A percentile compares a stretch with the other conserved stretches of the same genome.
Conservation (phyloP, 2,888 invertebrate species). For the Leptarthrus brevirostris region DNA sequence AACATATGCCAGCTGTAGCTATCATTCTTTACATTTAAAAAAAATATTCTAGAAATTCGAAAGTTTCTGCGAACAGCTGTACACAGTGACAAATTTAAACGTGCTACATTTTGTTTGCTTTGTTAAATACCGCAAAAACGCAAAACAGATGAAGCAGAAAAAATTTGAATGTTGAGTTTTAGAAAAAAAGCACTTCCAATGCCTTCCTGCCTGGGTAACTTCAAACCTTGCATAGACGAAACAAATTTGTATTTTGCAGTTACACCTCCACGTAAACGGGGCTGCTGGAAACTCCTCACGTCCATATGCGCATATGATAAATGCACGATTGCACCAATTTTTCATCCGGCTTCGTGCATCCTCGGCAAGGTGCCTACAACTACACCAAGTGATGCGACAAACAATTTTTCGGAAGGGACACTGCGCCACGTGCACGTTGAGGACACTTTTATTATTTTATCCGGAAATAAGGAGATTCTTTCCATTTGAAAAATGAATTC, state of each 20-base stretch:
- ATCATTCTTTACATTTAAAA: no score
- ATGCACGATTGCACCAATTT: conserved; percentile 46
- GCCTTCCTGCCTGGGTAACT: no score
- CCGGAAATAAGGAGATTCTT: conserved; percentile 36
- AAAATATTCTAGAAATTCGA: no score
- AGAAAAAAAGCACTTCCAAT: neutral
- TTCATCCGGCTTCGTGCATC: conserved; percentile 38
- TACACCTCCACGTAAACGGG: conserved; percentile 38
- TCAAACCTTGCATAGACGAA: neutral
- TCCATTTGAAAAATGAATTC: conserved; percentile 27
- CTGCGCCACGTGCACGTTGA: conserved; percentile 39
- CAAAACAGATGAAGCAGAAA: neutral
- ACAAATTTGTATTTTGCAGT: conserved; percentile 33
- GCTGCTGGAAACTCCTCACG: conserved; percentile 1
- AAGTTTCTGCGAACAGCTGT: no score
- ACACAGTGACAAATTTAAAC: neutral
- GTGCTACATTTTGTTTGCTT: neutral
- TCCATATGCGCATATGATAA: conserved; percentile 44
- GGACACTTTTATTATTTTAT: conserved; percentile 42
- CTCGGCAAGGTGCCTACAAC: conserved; percentile 21
- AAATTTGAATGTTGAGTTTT: neutral
- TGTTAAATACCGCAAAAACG: neutral
- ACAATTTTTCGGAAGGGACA: conserved; percentile 41
- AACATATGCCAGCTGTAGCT: no score
- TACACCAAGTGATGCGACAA: conserved; percentile 37